These are phyloP conservation scores for Corythornis cristatus DNA, from an alignment of 2,113 vertebrate genomes.

Conservation along the genomic window DNA sequence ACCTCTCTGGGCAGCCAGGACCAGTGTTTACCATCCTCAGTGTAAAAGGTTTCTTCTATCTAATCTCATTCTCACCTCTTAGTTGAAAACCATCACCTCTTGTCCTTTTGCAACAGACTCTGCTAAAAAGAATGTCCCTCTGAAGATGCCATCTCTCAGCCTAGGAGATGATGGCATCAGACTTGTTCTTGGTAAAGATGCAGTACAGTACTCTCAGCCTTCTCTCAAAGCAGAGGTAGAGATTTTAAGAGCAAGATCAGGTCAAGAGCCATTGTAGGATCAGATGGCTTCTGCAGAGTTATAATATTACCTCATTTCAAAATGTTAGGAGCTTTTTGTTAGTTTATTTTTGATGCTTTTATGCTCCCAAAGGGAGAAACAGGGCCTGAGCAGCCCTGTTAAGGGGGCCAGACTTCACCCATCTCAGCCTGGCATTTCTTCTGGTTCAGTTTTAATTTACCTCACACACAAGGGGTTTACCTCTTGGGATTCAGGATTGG, in stretches of 20 bases:
- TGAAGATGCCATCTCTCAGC: neutral
- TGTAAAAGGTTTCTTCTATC: neutral
- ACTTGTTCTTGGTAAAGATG: fast-evolving
- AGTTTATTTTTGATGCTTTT: neutral
- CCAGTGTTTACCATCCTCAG: neutral
- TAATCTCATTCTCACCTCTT: neutral
- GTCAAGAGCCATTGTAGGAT: neutral
- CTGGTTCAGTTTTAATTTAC: neutral
- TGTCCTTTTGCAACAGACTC: neutral
- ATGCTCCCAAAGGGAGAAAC: neutral
- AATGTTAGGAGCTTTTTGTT: neutral
- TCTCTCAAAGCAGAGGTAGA: fast-evolving
- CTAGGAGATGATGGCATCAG: neutral
- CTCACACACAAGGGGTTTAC: neutral
- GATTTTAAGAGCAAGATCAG: neutral
- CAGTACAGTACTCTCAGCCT: neutral
- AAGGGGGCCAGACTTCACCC: neutral
- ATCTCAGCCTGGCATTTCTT: neutral
- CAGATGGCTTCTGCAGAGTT: fast-evolving
- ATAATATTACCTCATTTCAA: neutral
- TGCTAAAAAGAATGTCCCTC: neutral
- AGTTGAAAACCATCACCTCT: neutral
- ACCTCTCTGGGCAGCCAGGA: neutral
- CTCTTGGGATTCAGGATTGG: neutral
- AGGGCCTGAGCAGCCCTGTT: neutral